Evolutionary conservation across 1,140 invertebrate species (phyloP), one percentile per base, ranked within the genome.

Genomic region (Semibalanus balanoides): DNA sequence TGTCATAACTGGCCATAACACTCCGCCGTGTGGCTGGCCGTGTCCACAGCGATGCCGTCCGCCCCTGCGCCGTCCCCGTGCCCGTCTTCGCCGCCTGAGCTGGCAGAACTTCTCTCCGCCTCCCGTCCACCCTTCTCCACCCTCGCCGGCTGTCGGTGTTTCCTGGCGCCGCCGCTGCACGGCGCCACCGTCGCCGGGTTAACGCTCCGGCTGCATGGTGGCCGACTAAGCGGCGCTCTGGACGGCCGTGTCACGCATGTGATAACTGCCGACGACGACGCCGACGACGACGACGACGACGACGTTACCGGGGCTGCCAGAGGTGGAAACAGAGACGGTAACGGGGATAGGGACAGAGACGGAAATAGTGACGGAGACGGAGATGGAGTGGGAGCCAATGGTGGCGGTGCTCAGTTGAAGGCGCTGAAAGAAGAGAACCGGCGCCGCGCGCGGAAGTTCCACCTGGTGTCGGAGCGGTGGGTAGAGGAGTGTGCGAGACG

Each of bases 91-190:
- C 51, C 22, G 51, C 51, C 22, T 3, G 11, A 25, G 51, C 51
- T 64, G 51, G 22, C 51, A 1, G 51, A n/a, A n/a, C n/a, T n/a
- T n/a, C n/a, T n/a, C 14, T 1, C 1, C 51, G 11, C 1, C 51
- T 7, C 11, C 7, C 51, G 1, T 1, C 14, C 51, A 19, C 51
- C 30, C 35, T 70, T 75, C 77, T 40, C 17, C 5, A 28, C n/a
- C 7, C 30, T 31, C 76, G 35, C 40, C 73, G 27, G 74, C 25
- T 73, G 74, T 73, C 30, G 71, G 29, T 31, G 75, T 74, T 75
- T 69, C 76, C 31, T 78, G 74, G 77, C 74, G 76, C 78, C 74
- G 27, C 30, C 51, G 30, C 40, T 76, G 30, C 76, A 72, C 29
- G 29, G 51, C 30, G 31, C 30, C 30, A 30, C 74, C 40, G 30